phyloP scores from a whole-genome alignment of 2,113 vertebrate species.

The Himantopus leucocephalus region DNA sequence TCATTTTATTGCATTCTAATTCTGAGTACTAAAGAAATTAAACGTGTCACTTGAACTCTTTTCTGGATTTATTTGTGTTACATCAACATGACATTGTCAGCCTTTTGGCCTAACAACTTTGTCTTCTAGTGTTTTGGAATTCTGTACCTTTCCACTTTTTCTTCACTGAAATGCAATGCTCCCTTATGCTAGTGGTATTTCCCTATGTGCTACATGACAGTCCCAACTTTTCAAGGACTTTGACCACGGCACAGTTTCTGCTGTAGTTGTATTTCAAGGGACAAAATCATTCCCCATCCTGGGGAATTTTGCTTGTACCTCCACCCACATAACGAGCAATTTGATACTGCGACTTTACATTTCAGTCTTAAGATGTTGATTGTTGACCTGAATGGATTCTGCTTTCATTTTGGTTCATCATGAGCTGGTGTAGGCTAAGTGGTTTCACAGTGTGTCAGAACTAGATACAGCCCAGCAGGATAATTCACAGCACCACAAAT shows the following conservation, averaged over 20 bases:
- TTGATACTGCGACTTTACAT: neutral
- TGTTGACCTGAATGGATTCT: neutral
- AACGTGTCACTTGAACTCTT: neutral
- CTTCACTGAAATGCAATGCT: neutral
- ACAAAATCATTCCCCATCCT: neutral
- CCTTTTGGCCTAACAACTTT: neutral
- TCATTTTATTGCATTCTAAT: neutral
- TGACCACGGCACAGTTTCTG: neutral
- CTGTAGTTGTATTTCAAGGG: neutral
- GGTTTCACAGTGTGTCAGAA: neutral
- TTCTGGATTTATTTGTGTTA: neutral
- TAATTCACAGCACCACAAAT: neutral
- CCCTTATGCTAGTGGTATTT: neutral
- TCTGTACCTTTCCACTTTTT: neutral
- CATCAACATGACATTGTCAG: neutral
- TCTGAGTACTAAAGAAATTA: neutral
- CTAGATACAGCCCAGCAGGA: neutral
- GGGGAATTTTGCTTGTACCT: neutral
- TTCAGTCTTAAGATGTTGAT: neutral
- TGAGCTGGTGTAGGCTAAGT: neutral
- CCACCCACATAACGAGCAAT: neutral
- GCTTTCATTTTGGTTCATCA: neutral
- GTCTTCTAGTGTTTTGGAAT: neutral
- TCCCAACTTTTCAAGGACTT: neutral
- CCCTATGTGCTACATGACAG: fast-evolving